A percentile compares a stretch with the other conserved stretches of the same genome.
Evolutionary conservation across 2,888 invertebrate genomes (phyloP).

Genomic region (Calliphora vomitoria): DNA sequence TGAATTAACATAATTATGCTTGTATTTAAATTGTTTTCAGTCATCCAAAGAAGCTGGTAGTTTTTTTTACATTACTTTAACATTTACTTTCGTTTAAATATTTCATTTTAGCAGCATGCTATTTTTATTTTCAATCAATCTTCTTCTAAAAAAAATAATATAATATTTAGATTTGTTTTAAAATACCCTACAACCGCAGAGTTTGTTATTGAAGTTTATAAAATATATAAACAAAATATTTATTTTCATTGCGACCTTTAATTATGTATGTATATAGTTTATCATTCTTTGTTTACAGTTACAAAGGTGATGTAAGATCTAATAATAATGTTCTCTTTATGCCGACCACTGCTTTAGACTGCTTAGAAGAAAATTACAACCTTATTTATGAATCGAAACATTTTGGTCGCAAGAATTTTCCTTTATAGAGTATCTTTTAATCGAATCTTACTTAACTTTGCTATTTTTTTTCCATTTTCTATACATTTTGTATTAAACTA

Average conservation of each 20-base stretch:
- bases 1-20: conserved; percentile 71
- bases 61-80: conserved; percentile 41
- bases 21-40: conserved; percentile 66
- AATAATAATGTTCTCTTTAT: no score
- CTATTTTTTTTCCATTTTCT: neutral
- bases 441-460: neutral
- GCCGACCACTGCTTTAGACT: neutral
- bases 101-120: conserved; percentile 61
- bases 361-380: no score
- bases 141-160: conserved; percentile 31
- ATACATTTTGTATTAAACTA: neutral
- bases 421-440: conserved; percentile 4
- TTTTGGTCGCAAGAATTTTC: no score
- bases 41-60: conserved; percentile 57
- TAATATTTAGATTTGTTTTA: conserved; percentile 1
- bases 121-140: conserved; percentile 33
- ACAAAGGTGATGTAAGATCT: no score
- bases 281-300: no score
- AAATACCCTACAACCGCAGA: conserved; percentile 22
- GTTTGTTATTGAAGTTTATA: neutral
- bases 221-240: neutral
- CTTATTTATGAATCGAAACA: no score
- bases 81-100: conserved; percentile 68
- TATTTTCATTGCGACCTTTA: neutral
- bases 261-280: neutral